Evolutionary conservation across 2,113 vertebrate genomes (phyloP), one percentile per base, ranked within the genome.

Genomic region (Capreolus pygargus): DNA sequence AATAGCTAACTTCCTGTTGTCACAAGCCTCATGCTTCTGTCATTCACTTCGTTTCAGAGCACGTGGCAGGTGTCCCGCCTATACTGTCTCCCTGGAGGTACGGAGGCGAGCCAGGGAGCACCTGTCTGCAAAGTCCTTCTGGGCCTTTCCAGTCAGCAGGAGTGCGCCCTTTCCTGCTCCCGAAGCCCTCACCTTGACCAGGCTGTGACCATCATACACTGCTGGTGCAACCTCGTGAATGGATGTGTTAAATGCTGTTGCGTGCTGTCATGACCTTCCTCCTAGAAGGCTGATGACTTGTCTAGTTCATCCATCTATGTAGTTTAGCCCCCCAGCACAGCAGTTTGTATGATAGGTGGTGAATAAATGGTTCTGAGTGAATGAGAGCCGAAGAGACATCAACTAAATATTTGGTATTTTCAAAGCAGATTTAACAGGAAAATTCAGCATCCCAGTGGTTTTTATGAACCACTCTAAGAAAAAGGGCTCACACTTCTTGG

Each of bases 211-310:
- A 28, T 5, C 57, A 60, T 2, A 58, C 5, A 14, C 36, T 4
- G 7, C 79, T 13, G 0, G 14, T n/a, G 64, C 1, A 2, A n/a
- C 16, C 54, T n/a, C 1, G 2, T 43, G 19, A 76, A 43, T 3
- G 13, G 60, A 47, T 5, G 2, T 74, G 39, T 30, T 52, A 36
- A 9, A 55, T 57, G 30, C 43, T 21, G 27, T 25, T 13, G 15
- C 0, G 0, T 1, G 16, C 27, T 19, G 17, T 27, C n/a, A 23
- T 1, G 57, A 57, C 55, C 64, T 10, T 16, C 76, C 45, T 61
- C n/a, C 27, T 28, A 8, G 2, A 9, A 43, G 57, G 21, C 5
- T n/a, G 43, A 33, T 2, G 28, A 23, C 64, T 54, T 33, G 54
- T n/a, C 79, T 11, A 33, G 33, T 12, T 27, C 33, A 78, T 7